Evolutionary conservation across 2,888 invertebrate genomes (phyloP).

Genomic region (Clistopyga incitator): DNA sequence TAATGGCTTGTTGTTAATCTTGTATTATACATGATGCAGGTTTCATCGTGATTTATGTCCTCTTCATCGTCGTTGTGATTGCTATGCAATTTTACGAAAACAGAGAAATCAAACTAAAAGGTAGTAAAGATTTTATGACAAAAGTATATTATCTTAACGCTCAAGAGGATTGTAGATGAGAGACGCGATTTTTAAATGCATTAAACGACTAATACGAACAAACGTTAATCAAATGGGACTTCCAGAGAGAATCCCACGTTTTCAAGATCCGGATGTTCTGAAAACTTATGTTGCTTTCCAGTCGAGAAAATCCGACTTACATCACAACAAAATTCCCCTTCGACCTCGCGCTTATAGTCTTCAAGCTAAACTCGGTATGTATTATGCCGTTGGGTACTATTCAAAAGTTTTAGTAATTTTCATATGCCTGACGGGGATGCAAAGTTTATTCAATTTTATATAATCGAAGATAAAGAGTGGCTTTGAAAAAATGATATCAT

Average conservation of each 20-base stretch:
- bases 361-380: conserved; percentile 79
- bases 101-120: conserved; percentile 74
- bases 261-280: conserved; percentile 77
- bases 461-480: too few relatives aligned
- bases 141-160: not conserved
- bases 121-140: conserved; percentile 62
- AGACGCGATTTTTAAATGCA: not conserved
- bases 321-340: conserved; percentile 67
- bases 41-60: conserved; percentile 84
- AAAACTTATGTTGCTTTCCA: conserved; percentile 75
- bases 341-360: conserved; percentile 78
- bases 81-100: conserved; percentile 78
- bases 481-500: too few relatives aligned
- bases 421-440: too few relatives aligned
- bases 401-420: not conserved
- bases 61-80: conserved; percentile 85
- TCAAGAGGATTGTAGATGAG: not conserved
- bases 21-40: conserved; percentile 75
- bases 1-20: not conserved
- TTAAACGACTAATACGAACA: too few relatives aligned
- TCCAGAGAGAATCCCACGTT: conserved; percentile 78
- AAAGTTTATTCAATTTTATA: too few relatives aligned
- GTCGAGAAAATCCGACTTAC: conserved; percentile 28
- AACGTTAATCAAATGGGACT: conserved; percentile 1
- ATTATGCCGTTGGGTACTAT: not conserved